These are phyloP conservation scores for Megaleporinus macrocephalus DNA, from an alignment of 2,113 vertebrate species.

Conservation along the genomic window DNA sequence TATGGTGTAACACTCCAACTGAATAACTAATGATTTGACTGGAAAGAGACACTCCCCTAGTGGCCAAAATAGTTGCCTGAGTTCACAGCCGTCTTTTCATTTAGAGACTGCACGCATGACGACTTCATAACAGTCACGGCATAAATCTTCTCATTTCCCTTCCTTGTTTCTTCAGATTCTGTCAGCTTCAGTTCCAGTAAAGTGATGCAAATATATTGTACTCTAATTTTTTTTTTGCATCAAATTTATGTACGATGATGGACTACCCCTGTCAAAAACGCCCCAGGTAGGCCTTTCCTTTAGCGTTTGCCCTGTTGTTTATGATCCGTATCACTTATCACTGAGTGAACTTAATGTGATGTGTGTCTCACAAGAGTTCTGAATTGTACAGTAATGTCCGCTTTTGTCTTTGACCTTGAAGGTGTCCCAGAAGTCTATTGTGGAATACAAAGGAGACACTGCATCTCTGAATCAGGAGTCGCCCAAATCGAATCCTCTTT, in stretches of 20 bases:
- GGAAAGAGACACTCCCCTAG: neutral
- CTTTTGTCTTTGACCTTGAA: constrained; percentile 7
- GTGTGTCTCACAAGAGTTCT: neutral
- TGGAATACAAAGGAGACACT: neutral
- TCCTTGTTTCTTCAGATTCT: neutral
- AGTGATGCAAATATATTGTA: neutral
- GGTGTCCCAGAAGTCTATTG: neutral
- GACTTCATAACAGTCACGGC: neutral
- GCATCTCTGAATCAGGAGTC: neutral
- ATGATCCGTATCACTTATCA: no score
- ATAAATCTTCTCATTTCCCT: neutral
- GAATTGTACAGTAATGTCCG: neutral
- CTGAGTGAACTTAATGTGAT: neutral
- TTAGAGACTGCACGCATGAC: neutral
- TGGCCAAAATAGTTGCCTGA: neutral
- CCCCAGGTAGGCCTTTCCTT: no score
- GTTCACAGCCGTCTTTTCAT: neutral
- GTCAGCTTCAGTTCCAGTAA: neutral
- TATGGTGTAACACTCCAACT: neutral
- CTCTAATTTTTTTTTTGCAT: neutral
- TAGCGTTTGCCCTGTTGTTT: no score
- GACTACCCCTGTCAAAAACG: neutral
- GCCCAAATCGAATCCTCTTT: neutral
- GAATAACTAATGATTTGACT: constrained; percentile 5
- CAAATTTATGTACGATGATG: neutral